Base-by-base conservation (phyloP, 2,797 vertebrate species). In the Ctenopoma kingsleyae region DNA sequence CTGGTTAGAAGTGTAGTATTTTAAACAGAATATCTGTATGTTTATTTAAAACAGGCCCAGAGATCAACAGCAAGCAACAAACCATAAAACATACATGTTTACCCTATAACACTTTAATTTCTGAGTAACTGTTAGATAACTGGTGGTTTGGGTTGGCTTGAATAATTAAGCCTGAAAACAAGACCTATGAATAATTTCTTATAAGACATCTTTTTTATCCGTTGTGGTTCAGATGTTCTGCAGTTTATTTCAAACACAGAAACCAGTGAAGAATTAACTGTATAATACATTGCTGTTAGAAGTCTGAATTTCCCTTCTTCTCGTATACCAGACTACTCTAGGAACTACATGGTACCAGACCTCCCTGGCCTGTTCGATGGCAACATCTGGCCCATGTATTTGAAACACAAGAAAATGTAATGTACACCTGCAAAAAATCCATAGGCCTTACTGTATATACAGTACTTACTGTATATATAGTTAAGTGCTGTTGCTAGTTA, bases 401-500 rank as follows among this genome's bases (percentile, higher is more conserved):
- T 32, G 30, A 32, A 32, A 32, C 30, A 32, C 30, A 32, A 32
- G 30, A 8, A 8, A 32, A 8, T 32, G 67, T 50, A 55, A 61
- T 72, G 41, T 47, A 40, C n/a, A 55, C 16, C 62, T 74, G 61
- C 15, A 77, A 55, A 54, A 61, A 61, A 71, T 75, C 67, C 49
- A 80, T 80, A 82, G 32, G 63, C 79, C 64, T 81, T 65, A 75
- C 57, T 23, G 65, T 77, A 85, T 67, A 32, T 32, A 32, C 30
- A 32, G 35, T 76, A 65, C 68, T 81, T 63, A 71, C 57, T 23
- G 63, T 75, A 85, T 70, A 35, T 78, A 65, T 84, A 81, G 81
- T 89, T 88, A 77, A 85, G 76, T 76, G 79, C 60, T 72, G 6
- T 86, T 85, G 86, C 91, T 88, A 87, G 87, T 88, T 83, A 60